Percentiles rank a stretch among this genome's conserved stretches.
phyloP scores from a whole-genome alignment of 2,888 invertebrate genomes.

The Petrophora chlorosata region DNA sequence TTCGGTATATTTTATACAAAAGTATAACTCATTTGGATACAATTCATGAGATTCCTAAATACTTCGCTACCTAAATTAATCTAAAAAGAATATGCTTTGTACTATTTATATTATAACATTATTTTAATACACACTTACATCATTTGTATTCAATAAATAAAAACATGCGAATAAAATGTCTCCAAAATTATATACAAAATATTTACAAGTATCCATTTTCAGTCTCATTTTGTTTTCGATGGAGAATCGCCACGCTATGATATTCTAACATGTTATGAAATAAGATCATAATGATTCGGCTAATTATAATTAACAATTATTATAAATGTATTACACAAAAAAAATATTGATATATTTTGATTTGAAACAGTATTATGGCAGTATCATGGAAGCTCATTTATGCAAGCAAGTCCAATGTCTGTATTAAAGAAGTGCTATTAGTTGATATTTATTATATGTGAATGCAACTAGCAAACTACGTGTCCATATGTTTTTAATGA shows the following conservation, averaged over 20 bases:
- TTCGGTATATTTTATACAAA: constrained; percentile 62
- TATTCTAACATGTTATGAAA: neutral
- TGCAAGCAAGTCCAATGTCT: too few species aligned
- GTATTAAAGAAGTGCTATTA: too few species aligned
- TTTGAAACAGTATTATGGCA: too few species aligned
- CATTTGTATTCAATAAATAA: constrained; percentile 40
- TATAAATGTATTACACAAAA: too few species aligned
- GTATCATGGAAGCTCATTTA: too few species aligned
- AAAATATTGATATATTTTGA: too few species aligned
- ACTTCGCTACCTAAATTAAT: constrained; percentile 31
- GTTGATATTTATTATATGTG: too few species aligned
- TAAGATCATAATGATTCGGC: too few species aligned
- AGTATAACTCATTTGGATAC: constrained; percentile 42
- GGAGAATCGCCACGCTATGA: constrained; percentile 24
- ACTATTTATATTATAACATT: constrained; percentile 50
- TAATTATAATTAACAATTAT: too few species aligned
- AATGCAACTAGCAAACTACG: too few species aligned
- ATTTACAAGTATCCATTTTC: constrained; percentile 47
- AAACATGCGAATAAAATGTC: constrained; percentile 31
- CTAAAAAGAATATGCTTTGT: constrained; percentile 56
- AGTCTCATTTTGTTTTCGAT: constrained; percentile 45
- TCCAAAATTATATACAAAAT: constrained; percentile 39
- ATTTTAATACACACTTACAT: constrained; percentile 26
- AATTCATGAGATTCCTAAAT: constrained; percentile 34
- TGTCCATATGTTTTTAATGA: too few species aligned